phyloP scores from a whole-genome alignment of 2,113 vertebrate species.

The Laterallus jamaicensis region DNA sequence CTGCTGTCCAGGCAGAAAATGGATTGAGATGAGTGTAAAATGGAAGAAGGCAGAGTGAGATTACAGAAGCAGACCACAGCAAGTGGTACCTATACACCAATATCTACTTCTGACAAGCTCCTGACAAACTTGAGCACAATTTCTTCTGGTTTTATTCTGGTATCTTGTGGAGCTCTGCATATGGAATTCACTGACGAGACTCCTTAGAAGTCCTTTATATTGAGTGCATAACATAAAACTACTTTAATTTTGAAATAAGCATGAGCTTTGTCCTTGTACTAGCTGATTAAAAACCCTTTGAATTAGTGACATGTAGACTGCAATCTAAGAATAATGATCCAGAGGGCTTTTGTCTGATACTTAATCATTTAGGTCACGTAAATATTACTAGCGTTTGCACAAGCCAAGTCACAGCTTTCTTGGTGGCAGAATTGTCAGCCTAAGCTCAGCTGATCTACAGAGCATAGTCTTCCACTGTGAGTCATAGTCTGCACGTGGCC shows the following conservation, averaged over 20 bases:
- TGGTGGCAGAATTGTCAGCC: conserved; percentile 35
- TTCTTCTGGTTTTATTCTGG: neutral
- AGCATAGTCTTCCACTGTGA: conserved; percentile 43
- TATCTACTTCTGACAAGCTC: neutral
- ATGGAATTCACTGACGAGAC: neutral
- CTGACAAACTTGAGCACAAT: neutral
- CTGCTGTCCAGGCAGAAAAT: neutral
- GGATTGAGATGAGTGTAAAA: neutral
- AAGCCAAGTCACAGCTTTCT: conserved; percentile 18
- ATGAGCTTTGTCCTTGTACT: neutral
- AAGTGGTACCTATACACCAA: neutral
- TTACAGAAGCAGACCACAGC: neutral
- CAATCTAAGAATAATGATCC: neutral
- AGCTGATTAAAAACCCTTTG: neutral
- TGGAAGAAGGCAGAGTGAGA: neutral
- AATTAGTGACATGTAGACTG: neutral
- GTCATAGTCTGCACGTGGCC: conserved; percentile 59
- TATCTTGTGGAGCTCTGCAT: neutral
- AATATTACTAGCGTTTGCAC: neutral
- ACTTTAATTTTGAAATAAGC: neutral
- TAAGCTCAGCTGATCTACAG: neutral
- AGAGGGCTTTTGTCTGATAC: neutral
- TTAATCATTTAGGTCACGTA: neutral
- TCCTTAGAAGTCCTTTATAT: neutral
- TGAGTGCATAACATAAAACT: neutral